These are phyloP conservation scores for Choristoneura rosaceana DNA, from an alignment of 2,888 invertebrate species.

Conservation along the genomic window DNA sequence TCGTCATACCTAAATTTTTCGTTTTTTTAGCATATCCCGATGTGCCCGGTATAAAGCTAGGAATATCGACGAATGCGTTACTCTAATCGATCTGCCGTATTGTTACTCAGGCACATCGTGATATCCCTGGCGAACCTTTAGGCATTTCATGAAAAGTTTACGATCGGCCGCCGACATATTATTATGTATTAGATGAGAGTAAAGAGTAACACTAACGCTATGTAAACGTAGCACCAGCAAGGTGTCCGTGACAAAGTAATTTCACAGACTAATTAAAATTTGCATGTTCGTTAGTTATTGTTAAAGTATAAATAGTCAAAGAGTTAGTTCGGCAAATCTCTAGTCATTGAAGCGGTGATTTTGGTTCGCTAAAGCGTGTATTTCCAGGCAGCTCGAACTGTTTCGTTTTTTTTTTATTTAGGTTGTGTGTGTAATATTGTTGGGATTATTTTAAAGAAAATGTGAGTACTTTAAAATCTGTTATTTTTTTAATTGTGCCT, in stretches of 20 bases:
- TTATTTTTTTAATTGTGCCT: not conserved
- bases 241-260: slow-evolving; percentile 19
- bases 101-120: no score
- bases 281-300: slow-evolving; percentile 26
- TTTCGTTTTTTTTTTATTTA: not conserved
- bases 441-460: not conserved
- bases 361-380: not conserved
- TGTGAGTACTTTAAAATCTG: not conserved
- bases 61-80: no score
- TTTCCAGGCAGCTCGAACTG: not conserved
- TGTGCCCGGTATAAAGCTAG: no score
- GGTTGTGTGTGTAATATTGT: not conserved
- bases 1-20: no score
- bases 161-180: no score
- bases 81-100: no score
- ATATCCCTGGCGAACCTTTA: no score
- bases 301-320: slow-evolving; percentile 9
- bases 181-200: not conserved
- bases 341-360: not conserved
- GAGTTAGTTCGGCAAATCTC: not conserved
- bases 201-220: not conserved
- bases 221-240: slow-evolving; percentile 1
- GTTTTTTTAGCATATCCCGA: no score
- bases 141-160: no score
- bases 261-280: slow-evolving; percentile 27